Percentiles rank a stretch among this genome's conserved stretches.
Conservation (phyloP, 2,797 vertebrate genomes). For the Phylloscopus collybita region DNA sequence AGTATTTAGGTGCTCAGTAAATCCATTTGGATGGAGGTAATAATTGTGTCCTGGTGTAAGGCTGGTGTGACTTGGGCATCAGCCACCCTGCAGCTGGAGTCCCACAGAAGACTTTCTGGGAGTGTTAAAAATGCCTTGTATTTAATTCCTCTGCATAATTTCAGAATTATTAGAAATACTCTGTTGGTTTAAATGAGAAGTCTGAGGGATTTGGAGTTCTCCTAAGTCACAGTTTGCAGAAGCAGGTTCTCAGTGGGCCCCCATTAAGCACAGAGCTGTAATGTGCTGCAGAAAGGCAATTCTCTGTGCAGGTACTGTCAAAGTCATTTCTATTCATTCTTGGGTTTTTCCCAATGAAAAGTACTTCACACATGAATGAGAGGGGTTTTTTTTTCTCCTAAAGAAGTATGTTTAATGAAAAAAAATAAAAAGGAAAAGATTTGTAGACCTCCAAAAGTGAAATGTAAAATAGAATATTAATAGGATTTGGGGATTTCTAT, state of each 20-base stretch:
- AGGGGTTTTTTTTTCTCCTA: not conserved
- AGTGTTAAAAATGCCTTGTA: not conserved
- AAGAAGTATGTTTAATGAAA: slow-evolving; percentile 13
- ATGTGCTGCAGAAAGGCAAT: not conserved
- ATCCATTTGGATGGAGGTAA: not conserved
- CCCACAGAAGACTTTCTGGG: not conserved
- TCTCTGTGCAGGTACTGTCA: not conserved
- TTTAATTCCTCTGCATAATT: not conserved
- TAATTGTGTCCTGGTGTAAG: not conserved
- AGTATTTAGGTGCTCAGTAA: not conserved
- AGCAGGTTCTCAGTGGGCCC: not conserved
- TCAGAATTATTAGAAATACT: not conserved
- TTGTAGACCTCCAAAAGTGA: slow-evolving; percentile 36
- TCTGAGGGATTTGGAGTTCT: not conserved
- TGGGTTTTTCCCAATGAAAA: slow-evolving; percentile 7
- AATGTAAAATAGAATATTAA: slow-evolving; percentile 45
- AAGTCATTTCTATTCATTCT: slow-evolving; percentile 1
- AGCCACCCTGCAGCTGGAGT: not conserved
- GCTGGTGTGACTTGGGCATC: not conserved
- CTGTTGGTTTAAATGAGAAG: not conserved
- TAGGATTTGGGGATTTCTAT: slow-evolving; percentile 51
- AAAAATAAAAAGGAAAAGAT: not conserved
- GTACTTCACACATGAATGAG: not conserved
- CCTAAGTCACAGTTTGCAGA: not conserved
- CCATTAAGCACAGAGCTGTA: not conserved